A percentile compares a stretch with the other conserved stretches of the same genome.
Conservation (phyloP, 2,113 vertebrate genomes). For the Xyliphius kryptos region DNA sequence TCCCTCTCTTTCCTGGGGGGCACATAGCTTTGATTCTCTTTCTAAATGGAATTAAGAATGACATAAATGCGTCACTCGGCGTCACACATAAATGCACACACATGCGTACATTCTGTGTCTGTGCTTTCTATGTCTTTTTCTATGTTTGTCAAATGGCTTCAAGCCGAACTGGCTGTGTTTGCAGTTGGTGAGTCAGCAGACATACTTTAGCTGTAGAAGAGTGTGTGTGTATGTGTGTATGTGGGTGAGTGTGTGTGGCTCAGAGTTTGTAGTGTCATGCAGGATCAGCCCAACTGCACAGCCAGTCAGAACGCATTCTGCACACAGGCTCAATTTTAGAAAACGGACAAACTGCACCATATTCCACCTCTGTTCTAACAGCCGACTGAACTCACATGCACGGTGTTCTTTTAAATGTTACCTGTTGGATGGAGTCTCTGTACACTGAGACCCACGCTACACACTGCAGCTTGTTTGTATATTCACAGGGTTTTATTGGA, state of each 20-base stretch:
- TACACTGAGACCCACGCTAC: background rate
- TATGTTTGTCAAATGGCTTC: constrained; percentile 27
- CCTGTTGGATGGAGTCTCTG: background rate
- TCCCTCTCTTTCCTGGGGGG: background rate
- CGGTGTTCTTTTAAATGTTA: background rate
- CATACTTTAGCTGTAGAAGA: constrained; percentile 28
- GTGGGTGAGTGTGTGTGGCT: constrained; percentile 26
- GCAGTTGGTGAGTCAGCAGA: constrained; percentile 52
- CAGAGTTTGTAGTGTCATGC: background rate
- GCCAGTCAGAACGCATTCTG: constrained; percentile 2
- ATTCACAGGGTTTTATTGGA: no score
- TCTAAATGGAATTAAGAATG: background rate
- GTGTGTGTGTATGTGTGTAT: constrained; percentile 34
- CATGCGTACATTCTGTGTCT: background rate
- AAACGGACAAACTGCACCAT: background rate
- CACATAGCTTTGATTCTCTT: background rate
- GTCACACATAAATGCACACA: background rate
- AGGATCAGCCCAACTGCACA: constrained; percentile 5
- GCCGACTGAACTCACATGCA: background rate
- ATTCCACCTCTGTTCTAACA: background rate
- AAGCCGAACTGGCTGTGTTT: constrained; percentile 51
- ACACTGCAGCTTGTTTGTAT: background rate
- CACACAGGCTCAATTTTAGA: background rate
- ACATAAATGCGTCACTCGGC: background rate
- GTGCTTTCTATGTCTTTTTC: background rate